A percentile compares a stretch with the other conserved stretches of the same genome.
phyloP scores from a whole-genome alignment of 1,140 invertebrate genomes.

The Drosophila prosaltans region DNA sequence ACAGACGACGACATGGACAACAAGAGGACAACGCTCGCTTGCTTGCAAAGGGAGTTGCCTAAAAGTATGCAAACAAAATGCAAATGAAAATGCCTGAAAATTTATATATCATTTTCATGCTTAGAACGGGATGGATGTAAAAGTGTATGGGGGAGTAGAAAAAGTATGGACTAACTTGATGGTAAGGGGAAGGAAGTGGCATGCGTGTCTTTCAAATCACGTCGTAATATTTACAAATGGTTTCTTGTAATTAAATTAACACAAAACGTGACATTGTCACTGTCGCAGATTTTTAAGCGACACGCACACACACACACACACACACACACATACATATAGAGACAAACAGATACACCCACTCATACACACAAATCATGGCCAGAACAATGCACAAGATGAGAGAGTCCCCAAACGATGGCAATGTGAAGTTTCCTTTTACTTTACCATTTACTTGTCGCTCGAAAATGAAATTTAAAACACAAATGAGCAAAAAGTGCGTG shows the following conservation, averaged over 20 bases:
- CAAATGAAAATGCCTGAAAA: conserved; percentile 71
- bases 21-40: neutral
- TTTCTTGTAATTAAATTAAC: conserved; percentile 82
- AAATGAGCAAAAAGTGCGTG: conserved; percentile 79
- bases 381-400: conserved; percentile 56
- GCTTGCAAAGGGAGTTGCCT: conserved; percentile 11
- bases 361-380: conserved; percentile 57
- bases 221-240: conserved; percentile 81
- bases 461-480: conserved; percentile 78
- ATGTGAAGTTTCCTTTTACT: conserved; percentile 41
- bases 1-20: conserved; percentile 8
- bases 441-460: conserved; percentile 41
- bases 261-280: conserved; percentile 82
- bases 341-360: conserved; percentile 17
- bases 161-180: neutral
- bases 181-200: neutral
- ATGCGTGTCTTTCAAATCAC: conserved; percentile 75
- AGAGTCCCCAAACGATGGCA: conserved; percentile 57
- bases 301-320: conserved; percentile 41
- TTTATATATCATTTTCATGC: conserved; percentile 68
- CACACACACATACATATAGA: conserved; percentile 3
- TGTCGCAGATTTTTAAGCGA: conserved; percentile 79
- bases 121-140: conserved; percentile 10
- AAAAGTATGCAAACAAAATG: conserved; percentile 65
- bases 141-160: conserved; percentile 9